A percentile compares a stretch with the other conserved stretches of the same genome.
Evolutionary conservation across 2,888 invertebrate genomes (phyloP).

Genomic region (Synanthedon formicaeformis): DNA sequence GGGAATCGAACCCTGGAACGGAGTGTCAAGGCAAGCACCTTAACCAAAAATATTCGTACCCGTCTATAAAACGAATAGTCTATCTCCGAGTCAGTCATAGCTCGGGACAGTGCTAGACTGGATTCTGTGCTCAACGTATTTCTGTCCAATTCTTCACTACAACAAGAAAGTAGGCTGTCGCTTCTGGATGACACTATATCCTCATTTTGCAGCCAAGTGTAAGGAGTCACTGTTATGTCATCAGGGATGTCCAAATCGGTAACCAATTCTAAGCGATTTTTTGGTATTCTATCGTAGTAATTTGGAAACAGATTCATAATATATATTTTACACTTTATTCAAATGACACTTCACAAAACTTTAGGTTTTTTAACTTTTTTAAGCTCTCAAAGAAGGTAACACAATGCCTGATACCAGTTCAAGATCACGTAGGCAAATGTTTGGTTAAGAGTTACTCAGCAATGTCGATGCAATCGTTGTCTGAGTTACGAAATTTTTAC

Average conservation of each 20-base stretch:
- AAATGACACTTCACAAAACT: neutral
- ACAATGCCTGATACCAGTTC: too few species aligned
- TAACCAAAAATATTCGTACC: conserved; percentile 21
- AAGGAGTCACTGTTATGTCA: conserved; percentile 31
- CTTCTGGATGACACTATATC: conserved; percentile 21
- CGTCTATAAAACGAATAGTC: conserved; percentile 42
- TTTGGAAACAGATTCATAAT: conserved; percentile 43
- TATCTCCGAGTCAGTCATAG: conserved; percentile 58
- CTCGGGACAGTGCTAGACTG: conserved; percentile 45
- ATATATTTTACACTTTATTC: conserved; percentile 1
- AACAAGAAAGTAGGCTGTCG: conserved; percentile 25
- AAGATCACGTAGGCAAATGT: conserved; percentile 5
- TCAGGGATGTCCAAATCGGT: conserved; percentile 47
- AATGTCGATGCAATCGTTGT: too few species aligned
- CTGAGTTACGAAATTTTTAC: conserved; percentile 7
- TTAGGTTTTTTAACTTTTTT: too few species aligned
- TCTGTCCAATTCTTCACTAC: conserved; percentile 19
- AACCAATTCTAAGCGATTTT: conserved; percentile 40
- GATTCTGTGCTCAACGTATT: conserved; percentile 35
- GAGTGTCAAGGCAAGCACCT: too few species aligned
- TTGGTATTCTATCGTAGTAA: conserved; percentile 39
- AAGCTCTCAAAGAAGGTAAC: too few species aligned
- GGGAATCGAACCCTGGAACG: too few species aligned
- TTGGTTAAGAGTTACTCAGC: neutral
- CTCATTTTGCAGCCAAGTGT: conserved; percentile 32